Evolutionary conservation across 2,888 invertebrate genomes (phyloP).

Genomic region (Drosophila sordidula): DNA sequence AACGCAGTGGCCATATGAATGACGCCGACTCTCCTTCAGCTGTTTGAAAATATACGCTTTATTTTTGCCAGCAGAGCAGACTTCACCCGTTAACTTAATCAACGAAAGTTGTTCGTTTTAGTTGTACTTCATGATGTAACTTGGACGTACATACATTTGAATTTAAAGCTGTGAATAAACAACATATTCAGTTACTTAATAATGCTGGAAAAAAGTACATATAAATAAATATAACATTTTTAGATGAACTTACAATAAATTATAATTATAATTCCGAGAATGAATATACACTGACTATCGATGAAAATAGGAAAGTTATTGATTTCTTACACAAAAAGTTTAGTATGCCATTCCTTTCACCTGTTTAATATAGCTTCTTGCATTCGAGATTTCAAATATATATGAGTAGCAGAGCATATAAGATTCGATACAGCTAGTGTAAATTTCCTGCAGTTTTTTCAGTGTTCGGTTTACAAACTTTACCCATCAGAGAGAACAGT

Average conservation of each 20-base stretch:
- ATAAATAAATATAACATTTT: too few relatives aligned
- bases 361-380: background rate
- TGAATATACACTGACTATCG: too few relatives aligned
- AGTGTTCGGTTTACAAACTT: conserved; percentile 34
- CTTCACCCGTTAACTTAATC: conserved; percentile 38
- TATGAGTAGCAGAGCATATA: background rate
- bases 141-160: conserved; percentile 10
- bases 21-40: conserved; percentile 8
- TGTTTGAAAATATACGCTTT: conserved; percentile 39
- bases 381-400: background rate
- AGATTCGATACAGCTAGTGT: conserved; percentile 1
- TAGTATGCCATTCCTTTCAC: background rate
- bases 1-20: conserved; percentile 44
- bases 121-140: conserved; percentile 30
- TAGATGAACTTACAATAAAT: background rate
- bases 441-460: conserved; percentile 10
- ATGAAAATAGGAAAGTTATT: too few relatives aligned
- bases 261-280: background rate
- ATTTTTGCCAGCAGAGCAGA: conserved; percentile 42
- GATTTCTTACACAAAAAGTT: too few relatives aligned
- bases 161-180: conserved; percentile 53
- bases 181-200: conserved; percentile 56
- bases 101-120: conserved; percentile 55
- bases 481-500: conserved; percentile 43
- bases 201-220: background rate